These are phyloP conservation scores for Glyptemys insculpta DNA, from an alignment of 2,797 vertebrate genomes.

Conservation along the genomic window DNA sequence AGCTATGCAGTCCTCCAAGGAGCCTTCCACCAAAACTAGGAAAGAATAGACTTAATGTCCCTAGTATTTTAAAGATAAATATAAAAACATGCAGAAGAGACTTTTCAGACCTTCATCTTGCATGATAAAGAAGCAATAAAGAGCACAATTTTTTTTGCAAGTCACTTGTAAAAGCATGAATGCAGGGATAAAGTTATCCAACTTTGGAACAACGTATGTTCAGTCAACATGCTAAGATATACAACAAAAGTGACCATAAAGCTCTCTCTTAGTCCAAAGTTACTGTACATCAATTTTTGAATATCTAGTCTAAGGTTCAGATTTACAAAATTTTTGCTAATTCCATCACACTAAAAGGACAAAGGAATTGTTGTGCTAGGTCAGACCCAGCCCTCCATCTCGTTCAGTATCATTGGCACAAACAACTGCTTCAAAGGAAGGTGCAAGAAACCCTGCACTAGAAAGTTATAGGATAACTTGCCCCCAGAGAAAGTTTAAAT, in stretches of 20 bases:
- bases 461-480: neutral
- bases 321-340: neutral
- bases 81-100: neutral
- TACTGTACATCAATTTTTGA: neutral
- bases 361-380: too few relatives aligned
- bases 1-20: neutral
- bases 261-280: neutral
- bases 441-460: neutral
- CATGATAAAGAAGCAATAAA: neutral
- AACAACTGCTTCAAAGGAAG: neutral
- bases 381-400: neutral
- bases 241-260: neutral
- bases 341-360: neutral
- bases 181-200: neutral
- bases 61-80: conserved; percentile 20
- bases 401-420: neutral
- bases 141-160: neutral
- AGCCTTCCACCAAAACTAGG: neutral
- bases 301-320: neutral
- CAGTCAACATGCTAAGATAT: neutral
- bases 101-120: neutral
- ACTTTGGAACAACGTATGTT: neutral
- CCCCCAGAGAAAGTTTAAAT: neutral
- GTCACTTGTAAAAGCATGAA: neutral
- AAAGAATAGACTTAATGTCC: neutral